Conservation (phyloP, 1,140 invertebrate species). For the Ceratina calcarata region DNA sequence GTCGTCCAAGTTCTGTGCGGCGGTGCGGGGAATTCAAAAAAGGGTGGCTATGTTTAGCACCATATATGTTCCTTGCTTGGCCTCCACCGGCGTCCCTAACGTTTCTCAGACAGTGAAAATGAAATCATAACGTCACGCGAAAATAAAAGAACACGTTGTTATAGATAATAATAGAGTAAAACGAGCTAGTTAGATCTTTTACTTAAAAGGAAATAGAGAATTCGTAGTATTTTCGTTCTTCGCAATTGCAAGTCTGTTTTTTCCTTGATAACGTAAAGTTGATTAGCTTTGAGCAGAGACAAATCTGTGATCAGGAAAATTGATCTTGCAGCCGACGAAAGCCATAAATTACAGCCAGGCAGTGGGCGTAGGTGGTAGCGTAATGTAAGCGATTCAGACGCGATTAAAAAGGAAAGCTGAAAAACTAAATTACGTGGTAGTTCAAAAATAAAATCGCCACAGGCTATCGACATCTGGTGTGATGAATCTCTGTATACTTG, state of each 20-base stretch:
- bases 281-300: neutral
- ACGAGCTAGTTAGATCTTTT: too few species aligned
- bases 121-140: neutral
- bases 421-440: conserved; percentile 44
- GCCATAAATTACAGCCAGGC: neutral
- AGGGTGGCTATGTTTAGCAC: conserved; percentile 28
- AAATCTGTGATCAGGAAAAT: conserved; percentile 8
- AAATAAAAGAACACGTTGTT: neutral
- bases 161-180: too few species aligned
- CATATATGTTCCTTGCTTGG: conserved; percentile 2
- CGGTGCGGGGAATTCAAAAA: conserved; percentile 20
- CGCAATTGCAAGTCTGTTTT: too few species aligned
- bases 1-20: conserved; percentile 8
- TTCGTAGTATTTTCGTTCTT: too few species aligned
- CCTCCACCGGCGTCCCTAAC: neutral
- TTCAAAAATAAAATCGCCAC: conserved; percentile 59
- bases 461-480: conserved; percentile 57
- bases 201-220: too few species aligned
- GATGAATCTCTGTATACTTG: conserved; percentile 58
- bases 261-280: neutral
- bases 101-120: neutral
- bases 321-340: neutral
- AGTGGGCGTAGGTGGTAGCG: neutral
- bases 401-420: conserved; percentile 38
- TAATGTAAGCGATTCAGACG: neutral